phyloP scores from a whole-genome alignment of 2,888 invertebrate species.

The Pollenia labialis region DNA sequence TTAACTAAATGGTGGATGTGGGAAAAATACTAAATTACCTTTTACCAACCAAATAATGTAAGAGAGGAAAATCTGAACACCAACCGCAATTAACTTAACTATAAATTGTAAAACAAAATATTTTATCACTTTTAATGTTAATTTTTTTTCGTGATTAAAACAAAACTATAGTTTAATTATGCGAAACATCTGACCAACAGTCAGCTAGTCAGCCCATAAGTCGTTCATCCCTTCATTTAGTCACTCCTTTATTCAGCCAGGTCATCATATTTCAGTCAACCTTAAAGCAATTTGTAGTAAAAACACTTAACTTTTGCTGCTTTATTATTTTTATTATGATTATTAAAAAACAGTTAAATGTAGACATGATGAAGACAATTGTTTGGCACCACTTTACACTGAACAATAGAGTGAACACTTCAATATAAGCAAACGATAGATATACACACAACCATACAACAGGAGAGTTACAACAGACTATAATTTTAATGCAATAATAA shows the following conservation, averaged over 20 bases:
- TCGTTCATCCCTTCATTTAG: not conserved
- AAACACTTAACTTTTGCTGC: slow-evolving; percentile 44
- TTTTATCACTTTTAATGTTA: slow-evolving; percentile 28
- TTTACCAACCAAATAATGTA: no score
- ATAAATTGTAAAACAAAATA: slow-evolving; percentile 1
- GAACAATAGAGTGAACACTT: not conserved
- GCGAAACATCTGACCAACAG: slow-evolving; percentile 13
- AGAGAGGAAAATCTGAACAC: not conserved
- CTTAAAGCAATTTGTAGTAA: slow-evolving; percentile 62
- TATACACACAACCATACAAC: not conserved
- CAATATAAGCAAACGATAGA: not conserved
- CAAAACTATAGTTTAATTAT: slow-evolving; percentile 22
- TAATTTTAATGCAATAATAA: slow-evolving; percentile 62
- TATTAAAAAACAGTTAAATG: slow-evolving; percentile 45
- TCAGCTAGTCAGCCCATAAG: not conserved
- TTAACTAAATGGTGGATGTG: no score
- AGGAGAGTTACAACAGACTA: not conserved
- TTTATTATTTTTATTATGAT: slow-evolving; percentile 47
- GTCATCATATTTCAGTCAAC: slow-evolving; percentile 25
- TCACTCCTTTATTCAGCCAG: not conserved
- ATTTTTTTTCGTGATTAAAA: slow-evolving; percentile 22
- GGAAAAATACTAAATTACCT: no score
- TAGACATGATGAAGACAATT: slow-evolving; percentile 47
- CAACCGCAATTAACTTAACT: slow-evolving; percentile 23
- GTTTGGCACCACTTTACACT: slow-evolving; percentile 33